Percentiles rank a stretch among this genome's conserved stretches.
phyloP scores from a whole-genome alignment of 2,888 invertebrate species.

The Patella caerulea region DNA sequence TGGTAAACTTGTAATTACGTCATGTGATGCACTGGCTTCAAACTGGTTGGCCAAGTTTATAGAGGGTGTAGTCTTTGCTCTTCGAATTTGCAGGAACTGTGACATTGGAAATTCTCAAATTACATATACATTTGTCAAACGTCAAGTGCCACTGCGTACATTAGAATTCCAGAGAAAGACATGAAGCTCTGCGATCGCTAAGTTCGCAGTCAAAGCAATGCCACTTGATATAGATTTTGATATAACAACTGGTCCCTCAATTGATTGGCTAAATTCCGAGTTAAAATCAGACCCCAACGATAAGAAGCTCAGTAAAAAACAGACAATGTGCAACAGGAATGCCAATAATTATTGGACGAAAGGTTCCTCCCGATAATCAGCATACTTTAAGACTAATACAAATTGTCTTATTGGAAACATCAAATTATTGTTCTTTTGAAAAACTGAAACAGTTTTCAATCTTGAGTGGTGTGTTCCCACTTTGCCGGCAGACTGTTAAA shows the following conservation, averaged over 20 bases:
- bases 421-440: neutral
- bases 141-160: neutral
- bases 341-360: neutral
- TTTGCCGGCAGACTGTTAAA: neutral
- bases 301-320: neutral
- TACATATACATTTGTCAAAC: neutral
- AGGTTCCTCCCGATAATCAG: neutral
- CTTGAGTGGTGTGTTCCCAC: neutral
- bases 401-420: neutral
- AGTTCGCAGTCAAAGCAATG: neutral
- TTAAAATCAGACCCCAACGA: neutral
- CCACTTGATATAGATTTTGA: neutral
- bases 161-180: neutral
- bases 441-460: neutral
- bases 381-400: neutral
- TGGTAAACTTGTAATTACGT: neutral
- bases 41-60: neutral
- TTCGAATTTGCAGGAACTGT: neutral
- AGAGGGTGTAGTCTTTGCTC: neutral
- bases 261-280: neutral
- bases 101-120: neutral
- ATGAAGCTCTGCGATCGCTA: neutral
- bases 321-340: neutral
- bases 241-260: neutral
- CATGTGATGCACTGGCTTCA: neutral